Conservation (phyloP, 2,797 vertebrate genomes). For the Scolopax rusticola region DNA sequence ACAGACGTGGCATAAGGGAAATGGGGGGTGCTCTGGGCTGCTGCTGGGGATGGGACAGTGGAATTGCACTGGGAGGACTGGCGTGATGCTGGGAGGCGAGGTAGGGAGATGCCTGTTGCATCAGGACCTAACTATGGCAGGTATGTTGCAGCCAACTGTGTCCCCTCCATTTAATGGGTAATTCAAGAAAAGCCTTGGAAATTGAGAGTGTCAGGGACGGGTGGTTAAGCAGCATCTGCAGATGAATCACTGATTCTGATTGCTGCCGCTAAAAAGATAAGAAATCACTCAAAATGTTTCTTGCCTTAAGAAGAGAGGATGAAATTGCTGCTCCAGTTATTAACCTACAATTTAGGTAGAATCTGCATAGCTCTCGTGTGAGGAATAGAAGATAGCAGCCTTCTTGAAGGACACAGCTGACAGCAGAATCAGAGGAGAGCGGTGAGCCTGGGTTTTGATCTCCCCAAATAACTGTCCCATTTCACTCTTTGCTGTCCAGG, state of each 20-base stretch:
- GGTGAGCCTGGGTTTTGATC: background rate
- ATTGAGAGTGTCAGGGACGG: background rate
- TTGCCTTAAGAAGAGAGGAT: background rate
- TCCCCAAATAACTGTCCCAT: background rate
- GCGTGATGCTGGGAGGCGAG: accelerated
- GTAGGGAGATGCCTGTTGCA: background rate
- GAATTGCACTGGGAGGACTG: accelerated
- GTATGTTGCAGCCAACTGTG: background rate
- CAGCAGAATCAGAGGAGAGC: background rate
- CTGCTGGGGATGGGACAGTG: accelerated
- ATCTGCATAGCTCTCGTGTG: background rate
- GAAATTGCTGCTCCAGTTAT: background rate
- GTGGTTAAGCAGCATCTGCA: background rate
- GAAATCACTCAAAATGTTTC: background rate
- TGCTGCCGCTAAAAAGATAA: background rate
- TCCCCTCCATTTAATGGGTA: background rate
- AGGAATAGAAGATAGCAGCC: background rate
- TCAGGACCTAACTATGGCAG: background rate
- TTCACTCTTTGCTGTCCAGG: background rate
- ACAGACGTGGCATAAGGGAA: accelerated
- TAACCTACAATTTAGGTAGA: background rate
- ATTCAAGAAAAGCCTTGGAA: background rate
- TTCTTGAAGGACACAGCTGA: background rate
- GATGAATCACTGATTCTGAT: background rate
- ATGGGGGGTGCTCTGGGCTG: background rate